phyloP scores from a whole-genome alignment of 1,140 invertebrate species.

The Neoseiulus cucumeris region DNA sequence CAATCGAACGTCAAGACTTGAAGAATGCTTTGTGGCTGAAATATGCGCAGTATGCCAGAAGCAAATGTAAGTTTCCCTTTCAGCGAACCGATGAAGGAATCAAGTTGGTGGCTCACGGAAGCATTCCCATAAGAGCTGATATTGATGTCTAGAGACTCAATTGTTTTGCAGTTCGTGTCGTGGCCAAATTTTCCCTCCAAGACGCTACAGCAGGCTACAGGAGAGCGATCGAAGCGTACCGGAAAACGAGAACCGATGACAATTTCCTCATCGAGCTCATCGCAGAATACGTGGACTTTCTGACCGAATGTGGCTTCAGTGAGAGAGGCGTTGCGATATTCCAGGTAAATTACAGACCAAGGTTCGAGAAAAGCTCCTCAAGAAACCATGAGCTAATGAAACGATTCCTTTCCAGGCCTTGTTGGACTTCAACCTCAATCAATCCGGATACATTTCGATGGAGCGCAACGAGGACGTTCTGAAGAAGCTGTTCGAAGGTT shows the following conservation, averaged over 20 bases:
- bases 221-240: background rate
- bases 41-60: constrained; percentile 4
- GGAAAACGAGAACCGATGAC: background rate
- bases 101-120: background rate
- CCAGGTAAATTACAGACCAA: background rate
- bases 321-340: background rate
- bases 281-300: background rate
- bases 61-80: background rate
- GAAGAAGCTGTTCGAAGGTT: background rate
- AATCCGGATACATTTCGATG: background rate
- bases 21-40: background rate
- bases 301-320: background rate
- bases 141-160: background rate
- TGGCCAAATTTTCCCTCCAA: background rate
- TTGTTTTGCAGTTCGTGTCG: background rate
- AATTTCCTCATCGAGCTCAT: background rate
- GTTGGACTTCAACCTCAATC: constrained; percentile 6
- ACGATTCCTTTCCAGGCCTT: background rate
- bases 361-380: background rate
- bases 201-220: background rate
- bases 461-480: background rate
- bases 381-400: background rate
- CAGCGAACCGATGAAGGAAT: background rate
- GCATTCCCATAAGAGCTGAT: no score
- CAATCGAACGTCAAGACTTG: background rate